Evolutionary conservation across 1,140 invertebrate genomes (phyloP).

Genomic region (Achroia grisella): DNA sequence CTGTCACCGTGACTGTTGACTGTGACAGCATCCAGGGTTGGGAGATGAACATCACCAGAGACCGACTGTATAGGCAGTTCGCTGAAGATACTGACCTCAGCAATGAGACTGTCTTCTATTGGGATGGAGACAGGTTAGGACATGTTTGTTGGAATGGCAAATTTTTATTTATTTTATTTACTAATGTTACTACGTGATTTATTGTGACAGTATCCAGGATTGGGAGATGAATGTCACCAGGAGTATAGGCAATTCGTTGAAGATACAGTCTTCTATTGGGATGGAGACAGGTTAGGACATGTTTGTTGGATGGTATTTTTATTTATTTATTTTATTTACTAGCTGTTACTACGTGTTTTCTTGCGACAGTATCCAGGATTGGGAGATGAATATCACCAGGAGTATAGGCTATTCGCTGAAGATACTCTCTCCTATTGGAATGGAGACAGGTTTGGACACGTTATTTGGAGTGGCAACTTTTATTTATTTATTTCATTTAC

Average conservation of each 20-base stretch:
- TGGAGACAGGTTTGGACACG: constrained; percentile 30
- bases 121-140: constrained; percentile 43
- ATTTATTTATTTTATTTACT: neutral
- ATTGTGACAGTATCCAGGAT: constrained; percentile 22
- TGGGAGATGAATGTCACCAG: constrained; percentile 24
- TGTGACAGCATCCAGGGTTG: constrained; percentile 19
- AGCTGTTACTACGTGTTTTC: constrained; percentile 8
- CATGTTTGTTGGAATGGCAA: neutral
- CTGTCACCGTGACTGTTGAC: constrained; percentile 9
- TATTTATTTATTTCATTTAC: too few relatives aligned
- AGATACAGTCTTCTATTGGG: constrained; percentile 50
- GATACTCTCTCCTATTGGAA: constrained; percentile 53
- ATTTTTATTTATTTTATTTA: neutral
- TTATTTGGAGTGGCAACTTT: too few relatives aligned
- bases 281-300: constrained; percentile 35
- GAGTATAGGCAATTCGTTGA: constrained; percentile 33
- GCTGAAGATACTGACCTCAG: constrained; percentile 30
- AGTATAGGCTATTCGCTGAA: constrained; percentile 32
- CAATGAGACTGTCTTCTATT: constrained; percentile 52
- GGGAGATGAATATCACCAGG: constrained; percentile 25
- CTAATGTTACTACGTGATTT: constrained; percentile 3
- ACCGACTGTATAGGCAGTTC: constrained; percentile 25
- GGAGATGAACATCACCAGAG: constrained; percentile 26
- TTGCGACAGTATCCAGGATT: constrained; percentile 20
- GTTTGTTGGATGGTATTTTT: neutral